Evolutionary conservation across 2,113 vertebrate species (phyloP).

Genomic region (Thryonomys swinderianus): DNA sequence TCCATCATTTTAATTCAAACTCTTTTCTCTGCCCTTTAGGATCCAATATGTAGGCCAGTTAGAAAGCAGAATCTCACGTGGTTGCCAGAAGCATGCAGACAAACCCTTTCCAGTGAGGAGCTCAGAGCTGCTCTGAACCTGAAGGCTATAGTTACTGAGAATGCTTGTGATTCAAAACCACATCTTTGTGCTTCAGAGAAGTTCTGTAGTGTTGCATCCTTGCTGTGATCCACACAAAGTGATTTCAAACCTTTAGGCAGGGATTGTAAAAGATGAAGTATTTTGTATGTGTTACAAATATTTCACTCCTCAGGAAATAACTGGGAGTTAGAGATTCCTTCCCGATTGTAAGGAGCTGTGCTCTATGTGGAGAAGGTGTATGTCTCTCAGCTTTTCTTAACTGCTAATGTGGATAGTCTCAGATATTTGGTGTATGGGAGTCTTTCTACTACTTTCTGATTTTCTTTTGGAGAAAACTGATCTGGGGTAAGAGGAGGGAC

Average conservation of each 20-base stretch:
- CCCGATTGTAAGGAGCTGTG: background rate
- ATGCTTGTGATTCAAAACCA: background rate
- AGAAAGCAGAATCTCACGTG: background rate
- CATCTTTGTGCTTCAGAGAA: background rate
- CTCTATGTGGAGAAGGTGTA: background rate
- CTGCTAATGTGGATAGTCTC: too few relatives aligned
- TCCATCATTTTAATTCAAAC: background rate
- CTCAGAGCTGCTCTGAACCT: background rate
- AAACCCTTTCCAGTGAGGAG: background rate
- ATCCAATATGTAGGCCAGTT: background rate
- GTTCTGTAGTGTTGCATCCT: background rate
- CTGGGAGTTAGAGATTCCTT: background rate
- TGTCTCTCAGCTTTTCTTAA: background rate
- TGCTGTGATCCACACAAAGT: background rate
- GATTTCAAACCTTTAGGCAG: background rate
- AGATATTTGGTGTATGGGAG: background rate
- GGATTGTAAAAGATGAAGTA: background rate
- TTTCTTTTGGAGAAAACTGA: background rate
- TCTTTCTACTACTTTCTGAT: background rate
- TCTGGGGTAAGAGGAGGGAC: background rate
- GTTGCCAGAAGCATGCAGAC: background rate
- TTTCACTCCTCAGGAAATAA: background rate
- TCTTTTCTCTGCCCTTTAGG: background rate
- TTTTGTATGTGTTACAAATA: background rate
- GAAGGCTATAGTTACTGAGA: background rate